Conservation (phyloP, 2,797 vertebrate species). For the Protosalanx chinensis region DNA sequence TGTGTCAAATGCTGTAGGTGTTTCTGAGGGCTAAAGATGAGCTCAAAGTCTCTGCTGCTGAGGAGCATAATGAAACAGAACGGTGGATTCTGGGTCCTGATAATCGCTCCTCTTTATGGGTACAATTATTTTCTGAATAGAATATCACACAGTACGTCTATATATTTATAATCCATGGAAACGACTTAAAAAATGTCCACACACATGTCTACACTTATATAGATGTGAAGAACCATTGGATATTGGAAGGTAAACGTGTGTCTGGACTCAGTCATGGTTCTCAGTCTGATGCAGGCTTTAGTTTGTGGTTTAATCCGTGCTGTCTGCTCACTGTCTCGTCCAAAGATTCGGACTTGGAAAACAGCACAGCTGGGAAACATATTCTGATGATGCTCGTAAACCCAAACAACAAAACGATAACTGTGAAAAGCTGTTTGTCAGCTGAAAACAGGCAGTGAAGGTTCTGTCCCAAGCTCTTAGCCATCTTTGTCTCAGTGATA, state of each 20-base stretch:
- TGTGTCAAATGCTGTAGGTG: conserved; percentile 52
- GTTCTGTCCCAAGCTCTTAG: background rate
- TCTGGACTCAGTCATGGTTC: background rate
- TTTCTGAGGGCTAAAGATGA: conserved; percentile 27
- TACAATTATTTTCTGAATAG: background rate
- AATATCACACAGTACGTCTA: too few relatives aligned
- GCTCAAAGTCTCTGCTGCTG: conserved; percentile 23
- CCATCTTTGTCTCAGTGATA: conserved; percentile 53
- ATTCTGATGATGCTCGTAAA: background rate
- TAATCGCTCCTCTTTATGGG: background rate
- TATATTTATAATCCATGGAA: too few relatives aligned
- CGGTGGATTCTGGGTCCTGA: conserved; percentile 37
- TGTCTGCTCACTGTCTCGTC: background rate
- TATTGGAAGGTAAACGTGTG: background rate
- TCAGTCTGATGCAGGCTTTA: background rate
- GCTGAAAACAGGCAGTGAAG: too few relatives aligned
- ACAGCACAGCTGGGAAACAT: background rate
- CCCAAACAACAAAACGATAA: background rate
- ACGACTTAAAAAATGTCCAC: too few relatives aligned
- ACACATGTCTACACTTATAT: too few relatives aligned
- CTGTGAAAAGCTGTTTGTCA: background rate
- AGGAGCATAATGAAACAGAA: conserved; percentile 25
- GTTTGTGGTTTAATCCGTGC: background rate
- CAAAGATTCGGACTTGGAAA: background rate
- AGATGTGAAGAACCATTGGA: too few relatives aligned